These are phyloP conservation scores for Rissa tridactyla DNA, from an alignment of 2,113 vertebrate genomes.

Conservation along the genomic window DNA sequence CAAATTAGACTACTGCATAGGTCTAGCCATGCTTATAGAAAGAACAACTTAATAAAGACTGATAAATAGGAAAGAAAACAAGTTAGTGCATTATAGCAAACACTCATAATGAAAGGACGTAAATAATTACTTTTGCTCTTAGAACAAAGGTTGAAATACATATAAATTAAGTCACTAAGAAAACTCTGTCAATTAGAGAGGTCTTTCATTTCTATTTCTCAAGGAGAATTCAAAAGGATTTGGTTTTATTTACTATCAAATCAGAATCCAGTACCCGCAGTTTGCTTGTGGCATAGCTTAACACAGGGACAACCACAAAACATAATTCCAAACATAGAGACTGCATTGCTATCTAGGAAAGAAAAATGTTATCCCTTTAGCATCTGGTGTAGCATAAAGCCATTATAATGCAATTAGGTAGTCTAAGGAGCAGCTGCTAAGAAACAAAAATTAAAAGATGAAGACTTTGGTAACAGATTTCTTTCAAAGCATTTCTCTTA, in stretches of 20 bases:
- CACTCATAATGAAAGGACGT: not conserved
- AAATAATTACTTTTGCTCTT: not conserved
- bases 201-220: not conserved
- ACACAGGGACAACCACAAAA: slow-evolving; percentile 3
- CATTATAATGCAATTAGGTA: slow-evolving; percentile 72
- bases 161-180: not conserved
- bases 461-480: slow-evolving; percentile 44
- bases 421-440: slow-evolving; percentile 68
- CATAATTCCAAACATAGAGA: slow-evolving; percentile 38
- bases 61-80: slow-evolving; percentile 16
- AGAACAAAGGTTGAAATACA: not conserved
- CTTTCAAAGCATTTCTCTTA: slow-evolving; percentile 32
- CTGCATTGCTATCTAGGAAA: slow-evolving; percentile 10
- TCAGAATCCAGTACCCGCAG: not conserved
- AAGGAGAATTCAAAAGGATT: not conserved
- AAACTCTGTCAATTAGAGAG: not conserved
- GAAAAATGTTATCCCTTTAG: slow-evolving; percentile 43
- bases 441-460: slow-evolving; percentile 63
- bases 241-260: not conserved
- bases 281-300: not conserved
- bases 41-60: slow-evolving; percentile 8
- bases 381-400: slow-evolving; percentile 66
- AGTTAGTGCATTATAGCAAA: not conserved
- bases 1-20: slow-evolving; percentile 7
- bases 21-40: not conserved